Percentiles rank a stretch among this genome's conserved stretches.
phyloP scores from a whole-genome alignment of 2,888 invertebrate genomes.

The Cyrtodaria siliqua region DNA sequence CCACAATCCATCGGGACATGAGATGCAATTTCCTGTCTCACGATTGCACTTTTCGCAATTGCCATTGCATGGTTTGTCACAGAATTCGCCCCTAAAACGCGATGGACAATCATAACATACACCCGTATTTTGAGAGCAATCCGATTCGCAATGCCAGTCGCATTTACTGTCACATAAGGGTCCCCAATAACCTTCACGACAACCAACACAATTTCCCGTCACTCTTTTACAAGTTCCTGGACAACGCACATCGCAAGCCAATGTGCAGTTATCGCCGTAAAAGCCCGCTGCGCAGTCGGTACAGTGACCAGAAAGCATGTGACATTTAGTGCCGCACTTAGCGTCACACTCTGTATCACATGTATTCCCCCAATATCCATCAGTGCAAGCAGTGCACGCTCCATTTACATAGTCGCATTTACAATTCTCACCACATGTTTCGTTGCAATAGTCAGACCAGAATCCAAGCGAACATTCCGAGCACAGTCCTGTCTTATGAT shows the following conservation, averaged over 20 bases:
- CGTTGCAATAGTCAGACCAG: conserved; percentile 25
- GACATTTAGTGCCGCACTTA: conserved; percentile 6
- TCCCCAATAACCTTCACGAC: conserved; percentile 29
- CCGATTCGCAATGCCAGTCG: conserved; percentile 2
- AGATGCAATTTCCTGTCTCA: neutral
- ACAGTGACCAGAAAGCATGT: conserved; percentile 20
- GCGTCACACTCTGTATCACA: neutral
- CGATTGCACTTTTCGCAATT: conserved; percentile 14
- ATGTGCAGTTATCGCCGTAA: conserved; percentile 2
- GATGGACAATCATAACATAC: neutral
- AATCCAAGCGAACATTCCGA: conserved; percentile 8
- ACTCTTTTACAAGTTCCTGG: conserved; percentile 4
- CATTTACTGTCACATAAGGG: conserved; percentile 13
- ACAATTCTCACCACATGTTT: conserved; percentile 11
- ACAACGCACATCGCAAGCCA: conserved; percentile 5
- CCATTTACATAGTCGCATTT: conserved; percentile 31
- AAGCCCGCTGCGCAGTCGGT: conserved; percentile 11
- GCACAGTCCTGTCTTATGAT: conserved; percentile 20
- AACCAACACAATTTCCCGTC: conserved; percentile 18
- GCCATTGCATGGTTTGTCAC: conserved; percentile 4
- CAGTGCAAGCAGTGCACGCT: conserved; percentile 24
- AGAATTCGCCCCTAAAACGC: conserved; percentile 1
- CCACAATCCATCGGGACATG: conserved; percentile 8
- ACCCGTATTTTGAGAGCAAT: neutral
- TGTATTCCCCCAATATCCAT: conserved; percentile 18